Evolutionary conservation across 1,140 invertebrate genomes (phyloP).

Genomic region (Ericerus pela): DNA sequence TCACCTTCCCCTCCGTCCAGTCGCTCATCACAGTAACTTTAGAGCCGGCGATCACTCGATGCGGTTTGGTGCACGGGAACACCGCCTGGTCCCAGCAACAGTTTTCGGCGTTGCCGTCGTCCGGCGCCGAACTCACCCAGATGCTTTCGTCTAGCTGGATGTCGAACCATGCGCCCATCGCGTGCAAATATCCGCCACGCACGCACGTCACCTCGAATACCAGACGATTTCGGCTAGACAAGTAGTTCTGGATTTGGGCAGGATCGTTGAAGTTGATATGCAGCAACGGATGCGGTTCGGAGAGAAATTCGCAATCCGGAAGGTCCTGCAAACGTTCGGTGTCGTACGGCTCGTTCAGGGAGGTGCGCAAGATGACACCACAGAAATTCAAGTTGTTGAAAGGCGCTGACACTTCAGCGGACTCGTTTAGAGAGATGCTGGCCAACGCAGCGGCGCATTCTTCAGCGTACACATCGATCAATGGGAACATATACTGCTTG

Average conservation of each 20-base stretch:
- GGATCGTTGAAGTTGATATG: constrained; percentile 47
- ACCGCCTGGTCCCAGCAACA: constrained; percentile 62
- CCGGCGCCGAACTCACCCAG: constrained; percentile 37
- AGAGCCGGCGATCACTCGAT: neutral
- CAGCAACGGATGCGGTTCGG: constrained; percentile 39
- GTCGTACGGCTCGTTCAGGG: constrained; percentile 42
- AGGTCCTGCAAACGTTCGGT: constrained; percentile 45
- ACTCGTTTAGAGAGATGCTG: neutral
- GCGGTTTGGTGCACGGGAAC: constrained; percentile 29
- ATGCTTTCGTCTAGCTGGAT: constrained; percentile 49
- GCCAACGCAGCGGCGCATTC: neutral
- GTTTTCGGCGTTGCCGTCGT: constrained; percentile 25
- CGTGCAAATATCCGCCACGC: constrained; percentile 40
- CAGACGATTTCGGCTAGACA: constrained; percentile 10
- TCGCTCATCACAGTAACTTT: neutral
- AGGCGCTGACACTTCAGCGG: neutral
- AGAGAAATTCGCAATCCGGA: constrained; percentile 38
- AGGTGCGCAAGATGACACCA: constrained; percentile 3
- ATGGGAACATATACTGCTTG: constrained; percentile 15
- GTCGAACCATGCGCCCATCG: constrained; percentile 54
- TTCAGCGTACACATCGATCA: neutral
- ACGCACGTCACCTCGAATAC: constrained; percentile 3
- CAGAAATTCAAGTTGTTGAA: neutral
- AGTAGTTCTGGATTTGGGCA: constrained; percentile 30
- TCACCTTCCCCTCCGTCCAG: neutral